Base-by-base conservation (phyloP, 1,140 invertebrate genomes). In the Acarapis woodi region DNA sequence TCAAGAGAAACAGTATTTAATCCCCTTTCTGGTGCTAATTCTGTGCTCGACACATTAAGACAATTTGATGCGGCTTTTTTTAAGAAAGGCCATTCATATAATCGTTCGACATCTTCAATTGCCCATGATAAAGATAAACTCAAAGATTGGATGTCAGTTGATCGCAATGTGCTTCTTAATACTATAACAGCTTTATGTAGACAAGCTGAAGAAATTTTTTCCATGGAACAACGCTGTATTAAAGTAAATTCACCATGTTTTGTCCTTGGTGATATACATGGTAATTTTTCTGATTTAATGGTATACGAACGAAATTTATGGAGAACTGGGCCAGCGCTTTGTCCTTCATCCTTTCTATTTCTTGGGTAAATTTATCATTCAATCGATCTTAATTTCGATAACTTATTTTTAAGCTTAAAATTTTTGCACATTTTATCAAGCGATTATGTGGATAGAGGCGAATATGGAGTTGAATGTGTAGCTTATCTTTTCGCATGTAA, bases 391-490 rank as follows among this genome's bases (percentile, higher is more conserved):
- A n/a, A n/a, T n/a, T n/a, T n/a, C n/a, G n/a, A n/a, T n/a, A n/a
- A n/a, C n/a, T n/a, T n/a, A n/a, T n/a, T n/a, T n/a, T n/a, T n/a
- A n/a, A n/a, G n/a, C n/a, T n/a, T n/a, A n/a, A n/a, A n/a, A n/a
- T n/a, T n/a, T n/a, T n/a, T n/a, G n/a, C n/a, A n/a, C n/a, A n/a
- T n/a, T n/a, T n/a, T n/a, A n/a, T n/a, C n/a, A n/a, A n/a, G n/a
- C n/a, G 67, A 71, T 50, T 71, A 68, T 51, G 68, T 71, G 0
- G 68, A 71, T 48, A 48, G 67, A 41, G 66, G 66, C 5, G 51
- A 56, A 5, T 61, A 53, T 49, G 64, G 68, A 24, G 47, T 68
- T 26, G 68, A 70, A 23, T 26, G n/a, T 31, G 32, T 39, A 19
- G 9, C 41, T 1, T 67, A 70, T 48, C 47, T 71, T n/a, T 63